A percentile compares a stretch with the other conserved stretches of the same genome.
These are phyloP conservation scores for Trissolcus japonicus DNA, from an alignment of 2,888 invertebrate genomes.

Conservation along the genomic window DNA sequence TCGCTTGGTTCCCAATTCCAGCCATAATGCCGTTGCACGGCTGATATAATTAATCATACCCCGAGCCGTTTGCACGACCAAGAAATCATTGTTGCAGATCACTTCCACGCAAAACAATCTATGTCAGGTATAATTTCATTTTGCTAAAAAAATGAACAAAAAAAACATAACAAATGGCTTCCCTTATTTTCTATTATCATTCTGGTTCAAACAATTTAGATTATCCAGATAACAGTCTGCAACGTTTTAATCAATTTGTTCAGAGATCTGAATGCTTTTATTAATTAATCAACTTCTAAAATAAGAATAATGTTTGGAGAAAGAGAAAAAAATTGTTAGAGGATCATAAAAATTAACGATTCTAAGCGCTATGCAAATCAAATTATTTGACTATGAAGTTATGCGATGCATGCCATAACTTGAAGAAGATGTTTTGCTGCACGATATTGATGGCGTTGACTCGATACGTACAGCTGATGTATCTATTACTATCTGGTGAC, in stretches of 20 bases:
- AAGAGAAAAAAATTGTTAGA: too few relatives aligned
- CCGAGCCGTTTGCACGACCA: slow-evolving; percentile 1
- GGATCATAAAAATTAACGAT: too few relatives aligned
- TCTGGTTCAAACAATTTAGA: too few relatives aligned
- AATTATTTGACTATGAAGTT: slow-evolving; percentile 10
- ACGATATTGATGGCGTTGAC: slow-evolving; percentile 30
- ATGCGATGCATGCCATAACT: background rate
- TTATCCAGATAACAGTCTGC: too few relatives aligned
- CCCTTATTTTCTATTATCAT: too few relatives aligned
- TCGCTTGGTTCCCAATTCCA: slow-evolving; percentile 13
- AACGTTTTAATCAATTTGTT: too few relatives aligned
- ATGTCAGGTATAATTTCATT: background rate
- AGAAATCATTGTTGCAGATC: slow-evolving; percentile 31
- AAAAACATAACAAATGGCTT: too few relatives aligned
- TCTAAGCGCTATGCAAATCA: slow-evolving; percentile 18
- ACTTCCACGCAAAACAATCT: slow-evolving; percentile 19
- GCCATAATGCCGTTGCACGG: background rate
- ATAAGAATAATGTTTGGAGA: too few relatives aligned
- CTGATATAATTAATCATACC: slow-evolving; percentile 1
- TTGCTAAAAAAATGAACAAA: too few relatives aligned
- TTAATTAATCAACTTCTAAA: too few relatives aligned
- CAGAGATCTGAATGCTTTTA: too few relatives aligned
- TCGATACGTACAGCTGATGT: slow-evolving; percentile 35
- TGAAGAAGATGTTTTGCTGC: slow-evolving; percentile 8
- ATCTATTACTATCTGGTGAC: slow-evolving; percentile 59